Evolutionary conservation across 2,888 invertebrate species (phyloP).

Genomic region (Malthinus flaveolus): DNA sequence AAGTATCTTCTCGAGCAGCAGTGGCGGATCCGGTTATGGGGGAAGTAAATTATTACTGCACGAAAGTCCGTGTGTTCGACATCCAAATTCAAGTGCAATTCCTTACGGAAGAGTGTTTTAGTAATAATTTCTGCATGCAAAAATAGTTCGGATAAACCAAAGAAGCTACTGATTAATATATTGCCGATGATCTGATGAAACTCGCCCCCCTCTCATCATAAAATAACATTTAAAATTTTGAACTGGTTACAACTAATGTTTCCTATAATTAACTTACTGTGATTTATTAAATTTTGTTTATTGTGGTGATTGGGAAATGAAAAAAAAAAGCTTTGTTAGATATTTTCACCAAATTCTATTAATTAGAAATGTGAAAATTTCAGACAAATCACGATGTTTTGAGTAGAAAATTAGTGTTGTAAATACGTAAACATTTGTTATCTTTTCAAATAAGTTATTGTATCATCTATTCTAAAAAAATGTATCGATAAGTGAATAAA

Average conservation of each 20-base stretch:
- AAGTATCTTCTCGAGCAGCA: conserved; percentile 64
- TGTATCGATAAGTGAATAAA: neutral
- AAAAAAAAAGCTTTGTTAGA: conserved; percentile 5
- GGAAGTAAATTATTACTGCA: conserved; percentile 64
- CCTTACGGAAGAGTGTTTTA: conserved; percentile 36
- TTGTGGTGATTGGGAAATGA: neutral
- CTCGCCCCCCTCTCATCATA: no score
- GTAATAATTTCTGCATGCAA: neutral
- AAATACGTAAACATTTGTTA: no score
- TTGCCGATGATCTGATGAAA: no score
- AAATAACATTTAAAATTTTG: no score
- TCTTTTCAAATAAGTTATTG: neutral
- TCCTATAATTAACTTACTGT: no score
- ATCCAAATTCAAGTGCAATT: conserved; percentile 39
- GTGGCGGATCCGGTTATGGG: conserved; percentile 62
- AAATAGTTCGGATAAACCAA: neutral
- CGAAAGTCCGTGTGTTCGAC: conserved; percentile 65
- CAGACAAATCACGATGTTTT: conserved; percentile 3
- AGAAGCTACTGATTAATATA: neutral
- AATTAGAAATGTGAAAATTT: conserved; percentile 4
- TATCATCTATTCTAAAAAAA: neutral
- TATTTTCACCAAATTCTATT: neutral
- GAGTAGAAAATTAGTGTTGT: no score
- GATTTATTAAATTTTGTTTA: conserved; percentile 4
- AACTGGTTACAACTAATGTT: neutral